Conservation (phyloP, 1,140 invertebrate genomes). For the Zaprionus africanus region DNA sequence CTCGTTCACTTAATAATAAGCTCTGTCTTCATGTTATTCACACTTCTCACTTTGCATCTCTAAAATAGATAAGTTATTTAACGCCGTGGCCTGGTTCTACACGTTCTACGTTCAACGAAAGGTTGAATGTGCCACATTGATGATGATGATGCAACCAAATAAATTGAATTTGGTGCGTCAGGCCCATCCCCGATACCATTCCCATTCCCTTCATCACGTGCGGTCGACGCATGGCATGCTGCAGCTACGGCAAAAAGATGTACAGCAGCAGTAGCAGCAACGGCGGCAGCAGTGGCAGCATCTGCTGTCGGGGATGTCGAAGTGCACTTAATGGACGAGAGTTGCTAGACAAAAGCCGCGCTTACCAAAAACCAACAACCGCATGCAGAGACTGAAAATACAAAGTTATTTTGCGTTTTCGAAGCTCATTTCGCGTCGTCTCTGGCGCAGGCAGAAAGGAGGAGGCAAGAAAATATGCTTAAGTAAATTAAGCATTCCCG, state of each 20-base stretch:
- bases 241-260: conserved; percentile 21
- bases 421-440: conserved; percentile 42
- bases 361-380: conserved; percentile 20
- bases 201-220: neutral
- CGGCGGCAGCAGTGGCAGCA: neutral
- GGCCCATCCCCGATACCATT: neutral
- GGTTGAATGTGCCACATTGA: neutral
- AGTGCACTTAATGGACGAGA: conserved; percentile 39
- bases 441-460: neutral
- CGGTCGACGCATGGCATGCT: neutral
- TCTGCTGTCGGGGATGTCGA: conserved; percentile 2
- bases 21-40: neutral
- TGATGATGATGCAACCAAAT: conserved; percentile 12
- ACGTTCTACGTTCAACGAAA: neutral
- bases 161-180: conserved; percentile 52
- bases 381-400: conserved; percentile 32
- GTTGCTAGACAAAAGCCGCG: conserved; percentile 10
- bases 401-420: conserved; percentile 59
- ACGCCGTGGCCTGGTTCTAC: neutral
- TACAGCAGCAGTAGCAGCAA: neutral
- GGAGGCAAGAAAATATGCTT: neutral
- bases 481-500: conserved; percentile 6
- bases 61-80: neutral
- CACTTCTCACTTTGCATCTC: neutral
- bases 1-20: neutral